Evolutionary conservation across 2,113 vertebrate genomes (phyloP), one percentile per base, ranked within the genome.

Genomic region (Chlorodrepanis virens): DNA sequence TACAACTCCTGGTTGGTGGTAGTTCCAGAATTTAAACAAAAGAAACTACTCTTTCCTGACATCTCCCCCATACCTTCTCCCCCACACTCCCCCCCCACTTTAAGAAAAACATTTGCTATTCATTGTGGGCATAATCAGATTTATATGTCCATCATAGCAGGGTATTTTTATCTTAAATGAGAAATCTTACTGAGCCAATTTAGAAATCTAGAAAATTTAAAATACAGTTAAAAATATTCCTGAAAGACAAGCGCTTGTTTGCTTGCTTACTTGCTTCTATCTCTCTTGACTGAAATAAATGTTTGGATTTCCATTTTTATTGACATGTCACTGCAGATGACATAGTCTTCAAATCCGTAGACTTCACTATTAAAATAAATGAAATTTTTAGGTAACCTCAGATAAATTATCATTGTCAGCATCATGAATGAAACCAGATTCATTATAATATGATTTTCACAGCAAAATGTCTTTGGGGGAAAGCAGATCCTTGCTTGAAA

Each of bases 381-480:
- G 10, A 83, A 87, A 35, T 37, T 47, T 92, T 60, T 45, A 56
- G 77, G 39, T 68, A 75, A 63, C 56, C 23, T 92, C 29, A 52
- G 68, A 92, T 50, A 84, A 77, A 80, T 83, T 93, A 81, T 89
- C 75, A 57, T 23, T 68, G 35, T 54, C 59, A 83, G 44, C 69
- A 91, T 78, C 23, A 40, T 50, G 65, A 87, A 40, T 60, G 47
- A 64, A 71, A 29, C 47, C 44, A 81, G 39, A 81, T 52, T 47
- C 69, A 78, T 81, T 92, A 64, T 31, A 87, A 90, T 81, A 80
- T 0, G 2, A 83, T 88, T 94, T 90, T 83, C 71, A 81, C 76
- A 68, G 89, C 44, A 94, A 81, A 90, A 75, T 92, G 24, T 87
- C 89, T 89, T 81, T 83, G 49, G 31, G 57, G 57, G 19, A 94